A percentile compares a stretch with the other conserved stretches of the same genome.
Conservation (phyloP, 2,888 invertebrate genomes). For the Anticlea derivata region DNA sequence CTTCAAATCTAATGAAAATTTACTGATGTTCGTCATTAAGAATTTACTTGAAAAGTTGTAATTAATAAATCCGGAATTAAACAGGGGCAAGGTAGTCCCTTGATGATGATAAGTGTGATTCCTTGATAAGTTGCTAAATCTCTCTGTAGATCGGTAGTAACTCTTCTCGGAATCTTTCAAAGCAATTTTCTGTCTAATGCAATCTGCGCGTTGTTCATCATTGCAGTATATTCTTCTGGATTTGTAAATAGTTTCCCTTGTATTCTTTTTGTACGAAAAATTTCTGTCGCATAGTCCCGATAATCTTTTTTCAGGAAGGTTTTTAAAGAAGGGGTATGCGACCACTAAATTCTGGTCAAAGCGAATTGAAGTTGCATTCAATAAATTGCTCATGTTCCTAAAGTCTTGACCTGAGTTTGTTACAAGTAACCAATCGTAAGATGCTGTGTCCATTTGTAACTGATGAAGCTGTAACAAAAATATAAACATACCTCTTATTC, state of each 20-base stretch:
- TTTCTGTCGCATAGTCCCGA: constrained; percentile 56
- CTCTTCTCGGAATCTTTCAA: constrained; percentile 55
- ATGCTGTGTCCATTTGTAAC: constrained; percentile 59
- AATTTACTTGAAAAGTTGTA: constrained; percentile 63
- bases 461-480: constrained; percentile 56
- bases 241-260: constrained; percentile 2
- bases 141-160: constrained; percentile 58
- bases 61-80: constrained; percentile 52
- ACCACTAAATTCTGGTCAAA: constrained; percentile 71
- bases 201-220: constrained; percentile 2
- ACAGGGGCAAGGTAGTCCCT: constrained; percentile 50
- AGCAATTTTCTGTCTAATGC: constrained; percentile 4
- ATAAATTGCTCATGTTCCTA: constrained; percentile 53
- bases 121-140: constrained; percentile 59
- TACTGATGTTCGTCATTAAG: constrained; percentile 58
- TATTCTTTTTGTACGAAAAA: constrained; percentile 52
- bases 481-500: too few species aligned
- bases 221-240: constrained; percentile 14
- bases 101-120: constrained; percentile 49
- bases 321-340: constrained; percentile 46
- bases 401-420: constrained; percentile 57
- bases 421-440: constrained; percentile 68
- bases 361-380: constrained; percentile 62
- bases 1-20: constrained; percentile 46
- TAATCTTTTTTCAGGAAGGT: constrained; percentile 7